Conservation (phyloP, 2,797 vertebrate species). For the Sebastes umbrosus region DNA sequence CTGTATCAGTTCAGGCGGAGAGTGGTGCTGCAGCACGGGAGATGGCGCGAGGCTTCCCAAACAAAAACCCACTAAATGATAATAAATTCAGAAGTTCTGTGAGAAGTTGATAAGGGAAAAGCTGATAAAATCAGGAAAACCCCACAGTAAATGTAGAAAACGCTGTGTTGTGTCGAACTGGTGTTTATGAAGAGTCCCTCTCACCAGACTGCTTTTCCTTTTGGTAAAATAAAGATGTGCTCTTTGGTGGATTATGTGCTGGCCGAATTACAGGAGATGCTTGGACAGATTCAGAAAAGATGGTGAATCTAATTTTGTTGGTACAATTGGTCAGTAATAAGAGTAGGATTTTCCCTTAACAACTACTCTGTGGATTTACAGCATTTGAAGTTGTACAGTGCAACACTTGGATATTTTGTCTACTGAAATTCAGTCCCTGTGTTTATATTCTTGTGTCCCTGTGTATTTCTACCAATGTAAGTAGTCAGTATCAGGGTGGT, state of each 20-base stretch:
- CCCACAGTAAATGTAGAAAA: neutral
- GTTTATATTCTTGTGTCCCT: neutral
- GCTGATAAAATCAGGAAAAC: neutral
- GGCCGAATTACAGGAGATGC: too few species aligned
- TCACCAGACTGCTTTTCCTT: too few species aligned
- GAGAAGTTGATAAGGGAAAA: neutral
- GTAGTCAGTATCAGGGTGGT: neutral
- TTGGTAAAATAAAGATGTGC: accelerated
- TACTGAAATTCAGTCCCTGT: neutral
- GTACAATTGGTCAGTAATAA: too few species aligned
- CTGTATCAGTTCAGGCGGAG: too few species aligned
- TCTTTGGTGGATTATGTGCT: too few species aligned
- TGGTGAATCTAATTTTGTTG: too few species aligned
- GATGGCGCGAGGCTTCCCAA: neutral
- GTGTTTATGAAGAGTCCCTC: too few species aligned
- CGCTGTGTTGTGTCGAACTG: too few species aligned
- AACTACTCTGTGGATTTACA: neutral
- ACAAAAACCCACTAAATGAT: neutral
- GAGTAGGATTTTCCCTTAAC: neutral
- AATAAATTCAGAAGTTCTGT: neutral
- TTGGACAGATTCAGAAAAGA: too few species aligned
- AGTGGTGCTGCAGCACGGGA: neutral
- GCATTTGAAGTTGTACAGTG: neutral
- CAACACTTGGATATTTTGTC: neutral
- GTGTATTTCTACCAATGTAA: neutral